Evolutionary conservation across 2,888 invertebrate genomes (phyloP), one percentile per base, ranked within the genome.

Genomic region (Zootermopsis nevadensis): DNA sequence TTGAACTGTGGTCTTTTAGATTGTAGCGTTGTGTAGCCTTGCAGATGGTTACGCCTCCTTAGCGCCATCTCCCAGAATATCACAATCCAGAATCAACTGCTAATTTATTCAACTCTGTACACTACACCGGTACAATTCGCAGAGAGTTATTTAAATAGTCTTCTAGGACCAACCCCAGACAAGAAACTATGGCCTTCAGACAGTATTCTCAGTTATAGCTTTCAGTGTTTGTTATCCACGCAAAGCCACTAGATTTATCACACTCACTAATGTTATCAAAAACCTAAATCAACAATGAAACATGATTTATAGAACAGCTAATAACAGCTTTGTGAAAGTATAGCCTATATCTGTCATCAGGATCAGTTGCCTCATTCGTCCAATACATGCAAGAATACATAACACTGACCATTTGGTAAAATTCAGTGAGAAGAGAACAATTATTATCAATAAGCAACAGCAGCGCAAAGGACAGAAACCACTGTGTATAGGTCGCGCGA

Each of bases 251-350:
- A 31, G 31, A 7, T 69, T 31, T 69, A 69, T 31, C 22, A 19
- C 4, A 27, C 30, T 31, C 69, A 31, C n/a, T 8, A 48, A 12
- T 48, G 27, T 69, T 69, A 69, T 69, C 69, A 19, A 31, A 31
- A 15, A 69, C 15, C 31, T 31, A 27, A 69, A 69, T 69, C 69
- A 69, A 66, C n/a, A 69, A 69, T 69, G 31, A 27, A 69, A 27
- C 69, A 69, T 69, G 69, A 69, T 69, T 69, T 69, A 31, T 69
- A 7, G 31, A 10, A 31, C 27, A 31, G 69, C 31, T 31, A 69
- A 69, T 69, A 69, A 69, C 69, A 69, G 69, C 10, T 69, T 69
- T 69, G 69, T 69, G 69, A 69, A 69, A 69, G 69, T 31, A 30
- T 69, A 69, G 69, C 69, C 69, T 69, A 69, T 69, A 69, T 69